Evolutionary conservation across 2,797 vertebrate species (phyloP).

Genomic region (Spheniscus humboldti): DNA sequence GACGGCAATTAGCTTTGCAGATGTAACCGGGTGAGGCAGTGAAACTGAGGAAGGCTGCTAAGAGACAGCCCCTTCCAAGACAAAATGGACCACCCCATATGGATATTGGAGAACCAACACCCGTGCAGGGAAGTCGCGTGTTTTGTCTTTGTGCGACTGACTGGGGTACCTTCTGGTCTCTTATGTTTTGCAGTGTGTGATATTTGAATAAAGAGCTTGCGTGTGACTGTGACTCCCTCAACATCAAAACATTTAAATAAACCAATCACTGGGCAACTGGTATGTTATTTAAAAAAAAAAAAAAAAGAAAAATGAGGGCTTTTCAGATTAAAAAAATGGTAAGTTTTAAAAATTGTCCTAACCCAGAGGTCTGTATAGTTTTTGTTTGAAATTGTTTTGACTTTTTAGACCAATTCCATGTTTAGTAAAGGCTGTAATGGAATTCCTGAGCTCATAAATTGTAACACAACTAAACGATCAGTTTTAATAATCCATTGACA

Average conservation of each 20-base stretch:
- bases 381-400: background rate
- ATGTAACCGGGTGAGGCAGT: background rate
- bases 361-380: background rate
- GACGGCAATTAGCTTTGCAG: background rate
- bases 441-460: background rate
- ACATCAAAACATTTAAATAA: background rate
- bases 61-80: background rate
- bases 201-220: background rate
- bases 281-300: background rate
- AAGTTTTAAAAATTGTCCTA: background rate
- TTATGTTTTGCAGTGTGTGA: background rate
- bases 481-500: background rate
- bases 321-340: background rate
- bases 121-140: fast-evolving
- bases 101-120: background rate
- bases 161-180: background rate
- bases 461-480: background rate
- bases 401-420: background rate
- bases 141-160: background rate
- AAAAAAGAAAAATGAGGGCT: background rate
- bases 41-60: background rate
- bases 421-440: background rate
- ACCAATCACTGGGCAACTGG: background rate
- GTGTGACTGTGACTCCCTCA: background rate
- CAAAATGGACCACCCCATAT: background rate